These are phyloP conservation scores for Lutjanus campechanus DNA, from an alignment of 2,797 vertebrate genomes.

Conservation along the genomic window DNA sequence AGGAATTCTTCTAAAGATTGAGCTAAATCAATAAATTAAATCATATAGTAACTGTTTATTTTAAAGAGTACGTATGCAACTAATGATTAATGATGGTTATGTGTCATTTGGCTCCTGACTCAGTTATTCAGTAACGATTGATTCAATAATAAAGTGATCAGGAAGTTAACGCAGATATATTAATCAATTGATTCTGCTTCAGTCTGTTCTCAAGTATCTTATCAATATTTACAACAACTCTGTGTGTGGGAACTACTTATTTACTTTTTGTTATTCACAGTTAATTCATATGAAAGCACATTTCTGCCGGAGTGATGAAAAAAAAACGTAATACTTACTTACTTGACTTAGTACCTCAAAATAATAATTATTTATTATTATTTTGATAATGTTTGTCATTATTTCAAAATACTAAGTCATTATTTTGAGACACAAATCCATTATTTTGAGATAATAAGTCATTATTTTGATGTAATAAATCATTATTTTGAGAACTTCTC, in stretches of 20 bases:
- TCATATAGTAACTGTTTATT: too few relatives aligned
- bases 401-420: too few relatives aligned
- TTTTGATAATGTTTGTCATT: too few relatives aligned
- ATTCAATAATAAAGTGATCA: background rate
- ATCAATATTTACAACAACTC: background rate
- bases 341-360: too few relatives aligned
- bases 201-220: background rate
- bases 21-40: background rate
- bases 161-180: background rate
- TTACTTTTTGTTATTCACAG: background rate
- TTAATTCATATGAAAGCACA: background rate
- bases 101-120: background rate
- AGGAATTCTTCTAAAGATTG: background rate
- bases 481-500: too few relatives aligned
- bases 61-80: background rate
- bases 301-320: too few relatives aligned
- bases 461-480: too few relatives aligned
- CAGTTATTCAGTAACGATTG: conserved; percentile 2
- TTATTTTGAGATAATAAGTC: too few relatives aligned
- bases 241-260: background rate
- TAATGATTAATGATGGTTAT: background rate
- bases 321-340: too few relatives aligned
- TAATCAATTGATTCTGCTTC: background rate
- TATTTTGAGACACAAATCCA: too few relatives aligned
- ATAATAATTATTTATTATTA: too few relatives aligned